Evolutionary conservation across 2,888 invertebrate species (phyloP), one percentile per base, ranked within the genome.

Genomic region (Cyclophora punctaria): DNA sequence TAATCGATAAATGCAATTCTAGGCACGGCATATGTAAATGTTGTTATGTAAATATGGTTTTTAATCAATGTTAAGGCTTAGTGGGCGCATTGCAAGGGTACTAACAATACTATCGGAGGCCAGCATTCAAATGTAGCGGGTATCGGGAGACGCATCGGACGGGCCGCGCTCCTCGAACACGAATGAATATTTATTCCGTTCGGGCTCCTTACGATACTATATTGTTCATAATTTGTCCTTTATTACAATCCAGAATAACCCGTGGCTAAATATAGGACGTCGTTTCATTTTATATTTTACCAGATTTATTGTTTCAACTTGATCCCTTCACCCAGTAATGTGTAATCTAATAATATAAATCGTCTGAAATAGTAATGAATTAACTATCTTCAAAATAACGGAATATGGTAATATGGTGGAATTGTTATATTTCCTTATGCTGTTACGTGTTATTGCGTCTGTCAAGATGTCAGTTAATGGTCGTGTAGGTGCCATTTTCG

Each of bases 1-100:
- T 68, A 80, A 83, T 83, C 82, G 84, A 84, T 83, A 84, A 78
- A 68, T 76, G 75, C 78, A 70, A 77, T 77, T 77, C 83, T 70
- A 75, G 69, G 80, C 85, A 84, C 85, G 83, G 78, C 75, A 72
- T 80, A 86, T 86, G 86, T 76, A 80, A 87, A 87, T 85, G 58
- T 62, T 72, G 64, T 54, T 74, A 82, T 82, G 76, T 78, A 83
- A 83, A 83, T 81, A 75, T 71, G 73, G 69, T 75, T 80, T 79
- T 81, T 85, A 87, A 86, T 87, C 86, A 83, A 82, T 80, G 81
- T 79, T 68, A 75, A 72, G 69, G 67, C 67, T 72, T 67, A 66
- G 69, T 63, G 57, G 64, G 62, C 49, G 57, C 66, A 63, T 66
- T 62, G 67, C 64, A 59, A 67, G 70, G 66, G 63, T 71, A 71